Conservation (phyloP, 1,140 invertebrate genomes). For the Colletes latitarsis region DNA sequence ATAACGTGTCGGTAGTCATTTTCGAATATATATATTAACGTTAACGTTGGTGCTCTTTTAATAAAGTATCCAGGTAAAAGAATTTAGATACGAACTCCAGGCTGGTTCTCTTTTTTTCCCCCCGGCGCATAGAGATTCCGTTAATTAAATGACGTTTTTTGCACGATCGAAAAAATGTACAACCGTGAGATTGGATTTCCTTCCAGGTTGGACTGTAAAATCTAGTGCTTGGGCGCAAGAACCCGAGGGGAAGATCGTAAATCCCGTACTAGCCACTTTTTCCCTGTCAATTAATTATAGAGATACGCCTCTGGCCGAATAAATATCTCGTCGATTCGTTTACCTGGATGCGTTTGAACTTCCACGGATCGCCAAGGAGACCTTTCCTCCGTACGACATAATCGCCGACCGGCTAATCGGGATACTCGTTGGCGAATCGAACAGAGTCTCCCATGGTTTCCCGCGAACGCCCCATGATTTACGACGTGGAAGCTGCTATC, state of each 20-base stretch:
- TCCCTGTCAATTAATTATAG: conserved; percentile 50
- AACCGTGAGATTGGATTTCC: conserved; percentile 52
- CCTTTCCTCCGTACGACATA: conserved; percentile 51
- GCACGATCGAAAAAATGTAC: not conserved
- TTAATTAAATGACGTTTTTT: not conserved
- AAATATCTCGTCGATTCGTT: conserved; percentile 43
- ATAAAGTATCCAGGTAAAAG: no score
- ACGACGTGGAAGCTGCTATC: conserved; percentile 60
- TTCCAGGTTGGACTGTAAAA: conserved; percentile 14
- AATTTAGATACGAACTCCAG: no score
- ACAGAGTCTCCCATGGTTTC: conserved; percentile 41
- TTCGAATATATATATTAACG: no score
- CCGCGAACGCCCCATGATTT: conserved; percentile 67
- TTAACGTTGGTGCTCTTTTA: no score
- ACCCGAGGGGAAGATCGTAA: conserved; percentile 19
- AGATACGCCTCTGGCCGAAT: conserved; percentile 32
- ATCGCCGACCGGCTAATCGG: conserved; percentile 63
- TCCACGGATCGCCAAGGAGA: not conserved
- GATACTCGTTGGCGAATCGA: conserved; percentile 59
- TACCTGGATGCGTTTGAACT: not conserved
- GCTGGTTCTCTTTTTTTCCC: not conserved
- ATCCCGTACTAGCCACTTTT: conserved; percentile 18
- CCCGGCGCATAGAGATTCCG: no score
- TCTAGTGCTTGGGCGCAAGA: not conserved
- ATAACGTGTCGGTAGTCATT: no score